phyloP scores from a whole-genome alignment of 2,888 invertebrate genomes.

The Syrphus vitripennis region DNA sequence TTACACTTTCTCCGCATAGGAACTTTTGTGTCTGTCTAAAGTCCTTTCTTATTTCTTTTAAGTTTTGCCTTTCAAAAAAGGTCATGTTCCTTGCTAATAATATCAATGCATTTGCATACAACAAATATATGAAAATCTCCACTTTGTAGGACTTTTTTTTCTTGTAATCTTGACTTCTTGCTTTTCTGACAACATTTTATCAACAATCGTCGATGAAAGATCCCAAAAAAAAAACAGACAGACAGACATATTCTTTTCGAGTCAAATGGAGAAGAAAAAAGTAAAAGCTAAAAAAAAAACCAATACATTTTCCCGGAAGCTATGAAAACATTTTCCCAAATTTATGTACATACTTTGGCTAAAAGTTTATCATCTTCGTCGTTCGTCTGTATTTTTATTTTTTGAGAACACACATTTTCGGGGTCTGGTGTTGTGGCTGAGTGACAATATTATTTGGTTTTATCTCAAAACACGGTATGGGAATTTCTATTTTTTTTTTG shows the following conservation, averaged over 20 bases:
- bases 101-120: slow-evolving; percentile 53
- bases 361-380: slow-evolving; percentile 47
- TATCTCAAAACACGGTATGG: neutral
- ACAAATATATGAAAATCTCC: slow-evolving; percentile 45
- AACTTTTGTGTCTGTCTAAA: neutral
- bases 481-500: neutral
- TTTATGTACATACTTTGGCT: slow-evolving; percentile 49
- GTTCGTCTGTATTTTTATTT: neutral
- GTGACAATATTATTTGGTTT: slow-evolving; percentile 38
- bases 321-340: slow-evolving; percentile 49
- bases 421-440: slow-evolving; percentile 35
- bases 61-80: neutral
- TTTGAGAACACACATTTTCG: neutral
- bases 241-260: slow-evolving; percentile 49
- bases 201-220: slow-evolving; percentile 36
- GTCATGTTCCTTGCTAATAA: neutral
- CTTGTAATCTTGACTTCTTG: neutral
- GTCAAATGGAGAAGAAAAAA: slow-evolving; percentile 23
- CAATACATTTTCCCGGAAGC: slow-evolving; percentile 16
- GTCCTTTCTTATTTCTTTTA: neutral
- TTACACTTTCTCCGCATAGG: neutral
- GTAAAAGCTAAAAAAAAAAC: neutral
- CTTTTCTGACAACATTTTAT: slow-evolving; percentile 25
- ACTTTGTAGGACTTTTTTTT: slow-evolving; percentile 17
- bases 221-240: neutral